Base-by-base conservation (phyloP, 2,888 invertebrate genomes). In the Cosmia pyralina region DNA sequence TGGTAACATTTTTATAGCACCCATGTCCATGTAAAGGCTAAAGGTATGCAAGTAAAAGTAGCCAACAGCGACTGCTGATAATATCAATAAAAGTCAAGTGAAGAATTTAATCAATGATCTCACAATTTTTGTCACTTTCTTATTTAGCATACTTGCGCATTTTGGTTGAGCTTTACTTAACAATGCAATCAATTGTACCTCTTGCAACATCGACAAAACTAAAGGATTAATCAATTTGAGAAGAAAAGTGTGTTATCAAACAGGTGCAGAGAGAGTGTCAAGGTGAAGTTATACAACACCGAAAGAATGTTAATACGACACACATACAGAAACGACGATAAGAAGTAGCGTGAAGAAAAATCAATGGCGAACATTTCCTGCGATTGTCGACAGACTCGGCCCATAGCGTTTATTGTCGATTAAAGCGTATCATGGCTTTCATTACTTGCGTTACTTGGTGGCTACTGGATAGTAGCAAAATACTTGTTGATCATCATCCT, bases 301-400 rank as follows among this genome's bases (percentile, higher is more conserved):
- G 38, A 75, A 85, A 74, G 87, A 85, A 87, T 85, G 79, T 82
- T 85, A 85, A 86, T 87, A 77, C 78, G 82, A 87, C 83, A 28
- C 28, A 28, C 28, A 28, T 28, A 28, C 86, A 82, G 86, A 74
- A 85, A 82, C 82, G 81, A 72, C 76, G 86, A 84, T 86, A 86
- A 87, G 81, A 79, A 85, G 72, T 57, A 74, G 80, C 86, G 80
- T 85, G 84, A 85, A 84, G 80, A 64, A 84, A 81, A 85, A 71
- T 79, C 86, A 84, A 86, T 87, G 84, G 82, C 77, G 73, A 75
- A 79, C 71, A 75, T 82, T 85, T 87, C 87, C 87, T 87, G 82
- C 77, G 81, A 87, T 87, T 87, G 87, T 82, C 68, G 70, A 67
- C 65, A 65, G 70, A 60, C 66, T 69, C 69, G 55, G 68, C 63